Evolutionary conservation across 2,113 vertebrate genomes (phyloP).

Genomic region (Caloenas nicobarica): DNA sequence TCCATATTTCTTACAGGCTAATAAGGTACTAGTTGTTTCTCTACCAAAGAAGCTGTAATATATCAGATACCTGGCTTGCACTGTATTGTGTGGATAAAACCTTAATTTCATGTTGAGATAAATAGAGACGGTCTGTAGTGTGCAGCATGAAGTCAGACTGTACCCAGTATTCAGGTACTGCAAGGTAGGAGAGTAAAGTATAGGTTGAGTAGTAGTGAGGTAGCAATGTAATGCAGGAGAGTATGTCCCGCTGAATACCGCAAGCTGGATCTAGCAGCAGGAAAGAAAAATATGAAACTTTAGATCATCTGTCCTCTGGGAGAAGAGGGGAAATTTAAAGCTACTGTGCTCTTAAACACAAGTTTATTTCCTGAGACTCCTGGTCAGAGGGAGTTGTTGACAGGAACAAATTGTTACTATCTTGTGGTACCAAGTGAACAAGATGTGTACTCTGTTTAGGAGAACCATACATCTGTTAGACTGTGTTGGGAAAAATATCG

Average conservation of each 20-base stretch:
- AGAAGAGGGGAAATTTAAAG: slow-evolving; percentile 4
- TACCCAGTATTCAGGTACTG: not conserved
- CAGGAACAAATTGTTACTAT: not conserved
- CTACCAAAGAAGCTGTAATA: not conserved
- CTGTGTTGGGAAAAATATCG: not conserved
- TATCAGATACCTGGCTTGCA: not conserved
- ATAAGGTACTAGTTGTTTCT: not conserved
- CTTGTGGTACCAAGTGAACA: not conserved
- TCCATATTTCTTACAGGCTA: not conserved
- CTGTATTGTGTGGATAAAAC: not conserved
- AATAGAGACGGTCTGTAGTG: not conserved
- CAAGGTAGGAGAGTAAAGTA: not conserved
- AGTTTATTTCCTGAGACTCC: not conserved
- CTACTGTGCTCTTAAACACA: not conserved
- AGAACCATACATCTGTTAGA: not conserved
- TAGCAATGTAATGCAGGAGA: not conserved
- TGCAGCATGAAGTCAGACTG: not conserved
- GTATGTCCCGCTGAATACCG: not conserved
- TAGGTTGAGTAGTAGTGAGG: not conserved
- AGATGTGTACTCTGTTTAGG: not conserved
- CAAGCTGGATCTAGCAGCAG: not conserved
- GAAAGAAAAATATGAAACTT: slow-evolving; percentile 4
- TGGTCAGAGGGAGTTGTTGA: not conserved
- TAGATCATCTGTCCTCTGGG: not conserved
- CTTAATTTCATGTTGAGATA: slow-evolving; percentile 30